A percentile compares a stretch with the other conserved stretches of the same genome.
Evolutionary conservation across 2,113 vertebrate genomes (phyloP).

Genomic region (Boulengeromyrus knoepffleri): DNA sequence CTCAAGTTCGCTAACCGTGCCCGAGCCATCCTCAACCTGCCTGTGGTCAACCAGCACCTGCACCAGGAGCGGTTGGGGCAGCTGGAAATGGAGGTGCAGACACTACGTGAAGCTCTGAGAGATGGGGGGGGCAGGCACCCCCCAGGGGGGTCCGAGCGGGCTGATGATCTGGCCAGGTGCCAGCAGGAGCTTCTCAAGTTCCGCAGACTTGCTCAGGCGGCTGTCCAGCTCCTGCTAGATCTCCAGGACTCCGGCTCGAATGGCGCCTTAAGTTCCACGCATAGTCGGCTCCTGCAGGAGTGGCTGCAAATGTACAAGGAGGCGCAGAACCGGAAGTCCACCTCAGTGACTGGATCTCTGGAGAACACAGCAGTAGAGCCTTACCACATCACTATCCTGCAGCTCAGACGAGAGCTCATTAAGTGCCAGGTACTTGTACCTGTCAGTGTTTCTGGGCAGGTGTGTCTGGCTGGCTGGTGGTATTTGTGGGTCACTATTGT

Average conservation of each 20-base stretch:
- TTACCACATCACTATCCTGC: slow-evolving; percentile 55
- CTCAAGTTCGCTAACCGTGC: slow-evolving; percentile 80
- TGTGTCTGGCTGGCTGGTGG: background rate
- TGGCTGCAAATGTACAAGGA: slow-evolving; percentile 66
- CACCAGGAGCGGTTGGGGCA: slow-evolving; percentile 64
- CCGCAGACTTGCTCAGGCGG: slow-evolving; percentile 66
- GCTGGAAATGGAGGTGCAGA: slow-evolving; percentile 72
- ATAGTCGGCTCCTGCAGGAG: slow-evolving; percentile 54
- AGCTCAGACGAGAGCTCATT: slow-evolving; percentile 69
- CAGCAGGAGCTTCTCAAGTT: slow-evolving; percentile 58
- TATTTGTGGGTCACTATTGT: background rate
- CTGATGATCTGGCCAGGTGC: slow-evolving; percentile 51
- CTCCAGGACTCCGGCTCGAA: slow-evolving; percentile 50
- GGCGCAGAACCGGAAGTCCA: slow-evolving; percentile 43
- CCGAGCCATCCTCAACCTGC: slow-evolving; percentile 74
- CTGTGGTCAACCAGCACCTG: slow-evolving; percentile 63
- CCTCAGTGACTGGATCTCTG: slow-evolving; percentile 24
- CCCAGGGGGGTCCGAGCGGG: slow-evolving; percentile 21
- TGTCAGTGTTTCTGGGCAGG: background rate
- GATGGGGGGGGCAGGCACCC: slow-evolving; percentile 43
- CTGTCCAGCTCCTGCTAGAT: slow-evolving; percentile 61
- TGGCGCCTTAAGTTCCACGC: slow-evolving; percentile 40
- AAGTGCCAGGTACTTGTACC: slow-evolving; percentile 63
- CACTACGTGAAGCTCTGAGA: slow-evolving; percentile 70
- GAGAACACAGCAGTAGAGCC: slow-evolving; percentile 44